phyloP scores from a whole-genome alignment of 2,797 vertebrate genomes.

The Hydrophis major region DNA sequence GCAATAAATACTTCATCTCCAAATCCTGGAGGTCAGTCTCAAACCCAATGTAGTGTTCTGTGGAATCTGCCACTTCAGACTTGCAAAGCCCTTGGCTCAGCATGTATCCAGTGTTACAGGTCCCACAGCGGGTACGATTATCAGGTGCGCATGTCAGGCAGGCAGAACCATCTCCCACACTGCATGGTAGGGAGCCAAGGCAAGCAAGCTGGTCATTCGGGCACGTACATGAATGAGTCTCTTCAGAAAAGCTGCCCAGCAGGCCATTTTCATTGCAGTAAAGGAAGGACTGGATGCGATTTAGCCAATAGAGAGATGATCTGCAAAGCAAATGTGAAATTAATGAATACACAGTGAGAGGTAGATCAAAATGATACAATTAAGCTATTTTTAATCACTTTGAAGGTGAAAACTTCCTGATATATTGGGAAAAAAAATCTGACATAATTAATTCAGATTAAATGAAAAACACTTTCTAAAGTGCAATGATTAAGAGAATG shows the following conservation, averaged over 20 bases:
- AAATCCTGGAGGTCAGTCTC: slow-evolving; percentile 95
- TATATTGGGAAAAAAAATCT: background rate
- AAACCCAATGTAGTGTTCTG: slow-evolving; percentile 94
- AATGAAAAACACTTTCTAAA: background rate
- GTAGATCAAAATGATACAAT: rapidly evolving
- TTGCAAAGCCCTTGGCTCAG: slow-evolving; percentile 87
- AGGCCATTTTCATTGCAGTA: slow-evolving; percentile 97
- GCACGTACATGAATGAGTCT: slow-evolving; percentile 89
- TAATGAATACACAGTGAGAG: background rate
- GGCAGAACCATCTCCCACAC: slow-evolving; percentile 79
- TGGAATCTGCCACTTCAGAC: slow-evolving; percentile 91
- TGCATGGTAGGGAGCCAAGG: slow-evolving; percentile 82
- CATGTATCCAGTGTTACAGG: slow-evolving; percentile 87
- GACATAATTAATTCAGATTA: background rate
- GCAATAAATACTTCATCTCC: slow-evolving; percentile 88
- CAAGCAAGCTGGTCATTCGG: slow-evolving; percentile 87
- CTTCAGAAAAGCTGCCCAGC: slow-evolving; percentile 89
- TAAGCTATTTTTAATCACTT: background rate
- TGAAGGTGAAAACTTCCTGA: background rate
- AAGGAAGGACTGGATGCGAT: slow-evolving; percentile 89
- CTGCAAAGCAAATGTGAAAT: slow-evolving; percentile 64
- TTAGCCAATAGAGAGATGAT: slow-evolving; percentile 89
- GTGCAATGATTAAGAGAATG: background rate
- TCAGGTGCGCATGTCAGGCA: slow-evolving; percentile 84
- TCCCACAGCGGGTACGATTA: slow-evolving; percentile 92